A percentile compares a stretch with the other conserved stretches of the same genome.
phyloP scores from a whole-genome alignment of 2,113 vertebrate species.

The Phalacrocorax aristotelis region DNA sequence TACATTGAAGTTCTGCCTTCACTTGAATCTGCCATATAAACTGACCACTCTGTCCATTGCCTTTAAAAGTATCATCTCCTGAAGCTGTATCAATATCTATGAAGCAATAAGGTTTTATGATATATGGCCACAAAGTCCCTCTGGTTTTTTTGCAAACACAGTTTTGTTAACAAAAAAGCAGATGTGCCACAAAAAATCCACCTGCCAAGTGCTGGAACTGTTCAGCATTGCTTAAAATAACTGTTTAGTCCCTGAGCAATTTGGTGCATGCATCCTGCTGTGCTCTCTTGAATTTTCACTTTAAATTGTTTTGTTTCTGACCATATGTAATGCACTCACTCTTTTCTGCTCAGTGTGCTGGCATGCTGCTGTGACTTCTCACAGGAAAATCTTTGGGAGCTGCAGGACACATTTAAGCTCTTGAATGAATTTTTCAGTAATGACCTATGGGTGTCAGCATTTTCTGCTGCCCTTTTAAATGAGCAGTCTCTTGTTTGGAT shows the following conservation, averaged over 20 bases:
- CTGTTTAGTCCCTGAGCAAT: not conserved
- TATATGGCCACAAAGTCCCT: not conserved
- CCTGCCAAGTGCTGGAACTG: not conserved
- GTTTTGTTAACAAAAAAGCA: constrained; percentile 13
- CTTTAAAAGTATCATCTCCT: not conserved
- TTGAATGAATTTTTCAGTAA: constrained; percentile 26
- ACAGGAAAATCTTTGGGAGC: constrained; percentile 8
- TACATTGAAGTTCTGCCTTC: not conserved
- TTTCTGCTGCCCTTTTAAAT: constrained; percentile 46
- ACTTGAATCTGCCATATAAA: not conserved
- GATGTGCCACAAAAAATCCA: not conserved
- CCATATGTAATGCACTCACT: not conserved
- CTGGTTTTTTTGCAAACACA: not conserved
- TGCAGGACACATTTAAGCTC: constrained; percentile 24
- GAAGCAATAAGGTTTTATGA: not conserved
- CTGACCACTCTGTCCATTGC: not conserved
- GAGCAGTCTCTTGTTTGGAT: not conserved
- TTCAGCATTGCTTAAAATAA: constrained; percentile 13
- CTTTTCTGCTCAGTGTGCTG: not conserved
- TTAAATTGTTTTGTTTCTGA: not conserved
- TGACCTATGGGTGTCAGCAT: not conserved
- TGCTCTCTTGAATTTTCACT: constrained; percentile 7
- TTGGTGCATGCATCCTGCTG: fast-evolving
- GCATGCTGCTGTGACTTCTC: constrained; percentile 8
- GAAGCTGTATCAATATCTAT: not conserved